phyloP scores from a whole-genome alignment of 2,797 vertebrate genomes.

The Yasuhikotakia modesta region DNA sequence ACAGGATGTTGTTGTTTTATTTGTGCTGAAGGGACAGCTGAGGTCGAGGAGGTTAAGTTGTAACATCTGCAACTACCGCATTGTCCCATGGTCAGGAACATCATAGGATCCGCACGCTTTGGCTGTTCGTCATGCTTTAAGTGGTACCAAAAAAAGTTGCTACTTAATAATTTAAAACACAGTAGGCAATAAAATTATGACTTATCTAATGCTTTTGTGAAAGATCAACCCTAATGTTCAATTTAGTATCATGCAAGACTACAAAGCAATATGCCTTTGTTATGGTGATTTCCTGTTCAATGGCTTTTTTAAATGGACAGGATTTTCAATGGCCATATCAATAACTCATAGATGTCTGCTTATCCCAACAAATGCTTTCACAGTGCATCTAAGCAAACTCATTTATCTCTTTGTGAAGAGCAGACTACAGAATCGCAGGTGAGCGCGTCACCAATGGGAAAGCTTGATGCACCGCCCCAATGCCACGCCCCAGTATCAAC shows the following conservation, averaged over 20 bases:
- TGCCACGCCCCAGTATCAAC: background rate
- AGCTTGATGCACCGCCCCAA: background rate
- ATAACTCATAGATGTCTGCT: slow-evolving; percentile 38
- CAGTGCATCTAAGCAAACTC: slow-evolving; percentile 19
- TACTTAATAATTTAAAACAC: background rate
- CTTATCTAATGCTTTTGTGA: background rate
- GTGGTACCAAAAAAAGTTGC: background rate
- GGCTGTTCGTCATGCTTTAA: background rate
- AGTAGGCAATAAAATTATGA: too few relatives aligned
- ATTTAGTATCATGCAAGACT: background rate
- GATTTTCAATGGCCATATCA: slow-evolving; percentile 49
- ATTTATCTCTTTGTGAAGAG: slow-evolving; percentile 36
- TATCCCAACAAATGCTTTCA: slow-evolving; percentile 43
- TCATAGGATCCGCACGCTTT: slow-evolving; percentile 39
- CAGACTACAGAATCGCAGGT: slow-evolving; percentile 32
- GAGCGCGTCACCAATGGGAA: slow-evolving; percentile 40
- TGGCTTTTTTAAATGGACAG: slow-evolving; percentile 46
- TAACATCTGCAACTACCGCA: slow-evolving; percentile 74
- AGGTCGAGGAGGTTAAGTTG: slow-evolving; percentile 75
- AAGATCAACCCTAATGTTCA: background rate
- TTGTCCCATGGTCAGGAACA: slow-evolving; percentile 62
- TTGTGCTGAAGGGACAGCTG: slow-evolving; percentile 75
- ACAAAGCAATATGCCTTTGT: slow-evolving; percentile 7
- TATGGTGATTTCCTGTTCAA: slow-evolving; percentile 25
- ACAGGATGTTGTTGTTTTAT: slow-evolving; percentile 82